Evolutionary conservation across 2,888 invertebrate species (phyloP), one percentile per base, ranked within the genome.

Genomic region (Athetis lepigone): DNA sequence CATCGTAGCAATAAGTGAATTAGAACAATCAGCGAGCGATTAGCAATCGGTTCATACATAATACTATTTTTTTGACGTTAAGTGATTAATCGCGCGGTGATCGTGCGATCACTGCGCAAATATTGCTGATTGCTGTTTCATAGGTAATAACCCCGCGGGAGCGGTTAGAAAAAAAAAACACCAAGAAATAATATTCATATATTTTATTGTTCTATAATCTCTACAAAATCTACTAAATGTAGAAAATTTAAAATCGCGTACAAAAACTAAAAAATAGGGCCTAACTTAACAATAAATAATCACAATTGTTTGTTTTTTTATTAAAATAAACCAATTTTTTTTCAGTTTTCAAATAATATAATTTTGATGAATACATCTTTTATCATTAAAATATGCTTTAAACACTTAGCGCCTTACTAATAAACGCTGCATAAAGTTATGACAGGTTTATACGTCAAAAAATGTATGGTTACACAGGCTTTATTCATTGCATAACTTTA

Each of bases 141-240:
- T n/a, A n/a, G n/a, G n/a, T n/a, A n/a, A n/a, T n/a, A n/a, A n/a
- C n/a, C n/a, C n/a, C n/a, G n/a, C n/a, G n/a, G n/a, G n/a, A n/a
- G n/a, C 27, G 8, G 27, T 9, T 9, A 29, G 29, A 9, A 1
- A 9, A 33, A 58, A 61, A 54, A 40, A 52, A 69, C 59, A 62
- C 37, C 1, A 16, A 16, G 1, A 3, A 42, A 16, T 21, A 33
- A 19, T 54, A 40, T 59, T 72, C 59, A 63, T 77, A 72, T 55
- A 46, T 36, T 75, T 72, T 75, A 75, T 75, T 76, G 67, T 74
- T 59, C 77, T 77, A 71, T 65, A 75, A 60, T 63, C 36, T 67
- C 77, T 73, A 75, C 56, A 75, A 75, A 77, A 72, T 63, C 59
- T 54, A 67, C 42, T 18, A 72, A 77, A 37, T 7, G 54, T 73